Percentiles rank a stretch among this genome's conserved stretches.
Evolutionary conservation across 2,113 vertebrate genomes (phyloP).

Genomic region (Nettapus auritus): DNA sequence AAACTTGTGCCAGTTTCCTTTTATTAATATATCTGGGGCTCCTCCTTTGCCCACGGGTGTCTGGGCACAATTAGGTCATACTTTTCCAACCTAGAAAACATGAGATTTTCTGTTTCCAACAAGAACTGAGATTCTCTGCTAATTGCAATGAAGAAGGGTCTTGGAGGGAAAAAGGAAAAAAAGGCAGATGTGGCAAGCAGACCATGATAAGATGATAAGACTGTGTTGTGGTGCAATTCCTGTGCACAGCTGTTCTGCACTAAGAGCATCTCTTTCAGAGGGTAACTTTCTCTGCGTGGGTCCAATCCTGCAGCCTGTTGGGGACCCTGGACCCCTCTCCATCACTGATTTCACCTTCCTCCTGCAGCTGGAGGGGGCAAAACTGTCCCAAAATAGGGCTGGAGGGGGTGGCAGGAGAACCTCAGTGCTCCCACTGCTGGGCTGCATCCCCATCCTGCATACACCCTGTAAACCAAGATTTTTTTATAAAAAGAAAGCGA

Average conservation of each 20-base stretch:
- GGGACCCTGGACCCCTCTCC: neutral
- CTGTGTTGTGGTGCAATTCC: neutral
- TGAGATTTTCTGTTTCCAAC: neutral
- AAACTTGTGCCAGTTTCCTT: neutral
- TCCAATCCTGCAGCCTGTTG: neutral
- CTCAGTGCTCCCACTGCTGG: neutral
- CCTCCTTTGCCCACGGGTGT: neutral
- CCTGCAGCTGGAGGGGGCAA: neutral
- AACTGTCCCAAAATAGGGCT: too few relatives aligned
- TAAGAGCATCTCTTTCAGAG: neutral
- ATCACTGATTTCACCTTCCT: neutral
- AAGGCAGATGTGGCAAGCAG: neutral
- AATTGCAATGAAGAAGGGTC: neutral
- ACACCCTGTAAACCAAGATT: too few relatives aligned
- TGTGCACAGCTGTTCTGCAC: fast-evolving
- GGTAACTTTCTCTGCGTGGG: too few relatives aligned
- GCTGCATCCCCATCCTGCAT: neutral
- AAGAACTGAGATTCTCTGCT: neutral
- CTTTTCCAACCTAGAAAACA: neutral
- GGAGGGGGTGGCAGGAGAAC: too few relatives aligned
- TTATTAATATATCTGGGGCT: neutral
- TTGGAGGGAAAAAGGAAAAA: neutral
- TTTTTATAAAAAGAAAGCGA: neutral
- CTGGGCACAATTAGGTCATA: neutral
- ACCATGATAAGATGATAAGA: neutral